Conservation (phyloP, 2,113 vertebrate species). For the Tautogolabrus adspersus region DNA sequence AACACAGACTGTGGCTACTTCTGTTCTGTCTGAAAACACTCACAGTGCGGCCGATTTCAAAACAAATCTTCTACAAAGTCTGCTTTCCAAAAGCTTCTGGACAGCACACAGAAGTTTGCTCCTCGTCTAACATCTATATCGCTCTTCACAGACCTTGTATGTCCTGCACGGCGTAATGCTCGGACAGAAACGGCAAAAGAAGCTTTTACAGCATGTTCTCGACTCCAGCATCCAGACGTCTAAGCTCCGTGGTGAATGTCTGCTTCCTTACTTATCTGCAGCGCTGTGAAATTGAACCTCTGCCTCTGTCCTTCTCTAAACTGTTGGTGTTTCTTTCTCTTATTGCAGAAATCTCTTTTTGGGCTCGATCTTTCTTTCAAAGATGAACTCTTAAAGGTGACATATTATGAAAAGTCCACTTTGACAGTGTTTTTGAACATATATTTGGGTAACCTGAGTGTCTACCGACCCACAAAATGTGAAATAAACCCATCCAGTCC, state of each 20-base stretch:
- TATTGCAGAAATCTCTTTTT: not conserved
- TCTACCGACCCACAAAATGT: too few relatives aligned
- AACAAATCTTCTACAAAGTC: not conserved
- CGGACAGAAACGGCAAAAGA: conserved; percentile 7
- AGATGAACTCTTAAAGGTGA: too few relatives aligned
- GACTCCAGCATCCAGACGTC: not conserved
- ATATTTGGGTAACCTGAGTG: too few relatives aligned
- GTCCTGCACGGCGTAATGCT: not conserved
- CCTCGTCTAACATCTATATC: not conserved
- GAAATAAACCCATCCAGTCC: too few relatives aligned
- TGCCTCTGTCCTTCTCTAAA: not conserved
- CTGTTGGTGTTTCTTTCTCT: not conserved
- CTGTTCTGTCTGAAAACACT: not conserved
- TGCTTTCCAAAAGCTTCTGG: conserved; percentile 9
- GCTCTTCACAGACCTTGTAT: conserved; percentile 5
- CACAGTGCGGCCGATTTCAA: not conserved
- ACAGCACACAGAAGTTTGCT: not conserved
- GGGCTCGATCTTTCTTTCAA: not conserved
- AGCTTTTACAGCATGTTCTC: conserved; percentile 10
- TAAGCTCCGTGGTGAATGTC: conserved; percentile 6
- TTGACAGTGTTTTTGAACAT: too few relatives aligned
- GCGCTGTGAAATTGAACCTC: not conserved
- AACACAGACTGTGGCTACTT: not conserved
- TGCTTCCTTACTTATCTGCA: not conserved
- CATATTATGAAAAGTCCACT: too few relatives aligned